Conservation (phyloP, 1,140 invertebrate species). For the Leptonema lineaticorne region DNA sequence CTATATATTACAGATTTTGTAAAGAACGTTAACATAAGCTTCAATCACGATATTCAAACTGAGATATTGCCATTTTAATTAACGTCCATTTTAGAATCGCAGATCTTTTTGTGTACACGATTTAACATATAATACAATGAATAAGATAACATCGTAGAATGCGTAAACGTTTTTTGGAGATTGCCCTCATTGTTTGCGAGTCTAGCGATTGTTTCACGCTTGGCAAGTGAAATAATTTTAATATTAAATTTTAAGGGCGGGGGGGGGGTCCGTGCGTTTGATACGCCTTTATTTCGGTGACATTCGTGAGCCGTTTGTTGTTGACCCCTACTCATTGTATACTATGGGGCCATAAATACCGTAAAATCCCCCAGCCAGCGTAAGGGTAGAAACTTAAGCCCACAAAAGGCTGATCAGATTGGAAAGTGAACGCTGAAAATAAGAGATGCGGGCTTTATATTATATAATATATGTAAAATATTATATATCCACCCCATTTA, state of each 20-base stretch:
- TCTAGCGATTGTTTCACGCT: too few species aligned
- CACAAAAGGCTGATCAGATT: conserved; percentile 1
- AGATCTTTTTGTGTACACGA: too few species aligned
- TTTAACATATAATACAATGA: too few species aligned
- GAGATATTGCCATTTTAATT: too few species aligned
- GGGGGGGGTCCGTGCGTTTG: not conserved
- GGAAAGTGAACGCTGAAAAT: not conserved
- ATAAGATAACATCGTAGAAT: too few species aligned
- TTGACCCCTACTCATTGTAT: not conserved
- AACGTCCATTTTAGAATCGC: too few species aligned
- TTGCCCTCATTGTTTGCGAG: too few species aligned
- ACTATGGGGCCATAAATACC: not conserved
- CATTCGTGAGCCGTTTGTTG: not conserved
- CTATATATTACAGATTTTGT: too few species aligned
- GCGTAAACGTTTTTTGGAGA: too few species aligned
- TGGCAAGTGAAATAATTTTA: not conserved
- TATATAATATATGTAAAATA: not conserved
- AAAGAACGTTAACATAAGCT: too few species aligned
- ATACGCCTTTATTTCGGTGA: not conserved
- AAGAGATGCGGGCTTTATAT: not conserved
- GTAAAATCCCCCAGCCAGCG: not conserved
- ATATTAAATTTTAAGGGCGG: too few species aligned
- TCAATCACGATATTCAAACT: too few species aligned
- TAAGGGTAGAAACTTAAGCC: not conserved
- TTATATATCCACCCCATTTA: not conserved